Base-by-base conservation (phyloP, 2,113 vertebrate species). In the Sciurus niger region DNA sequence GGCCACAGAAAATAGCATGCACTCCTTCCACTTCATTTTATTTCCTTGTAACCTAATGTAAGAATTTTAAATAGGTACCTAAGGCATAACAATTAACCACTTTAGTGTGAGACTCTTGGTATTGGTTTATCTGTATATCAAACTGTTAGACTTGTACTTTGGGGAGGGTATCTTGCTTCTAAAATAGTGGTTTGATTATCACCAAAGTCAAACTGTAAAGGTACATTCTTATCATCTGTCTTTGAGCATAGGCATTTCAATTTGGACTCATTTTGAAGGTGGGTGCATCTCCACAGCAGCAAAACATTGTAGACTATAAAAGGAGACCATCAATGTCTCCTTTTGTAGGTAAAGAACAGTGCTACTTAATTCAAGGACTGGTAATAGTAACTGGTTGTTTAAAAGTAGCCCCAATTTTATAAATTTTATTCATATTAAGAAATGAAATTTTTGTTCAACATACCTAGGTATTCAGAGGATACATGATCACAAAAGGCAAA, bases 381-480 rank as follows among this genome's bases (percentile, higher is more conserved):
- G 2, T 63, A 67, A 37, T 51, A 72, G 13, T 20, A 84, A 9
- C 58, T 55, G 14, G 8, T 74, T 82, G 16, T 63, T 17, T 72
- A 22, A 74, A 93, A 43, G 2, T 82, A 17, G 10, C 40, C 18
- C 5, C 17, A 4, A n/a, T 37, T 89, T 65, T 24, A 34, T 87
- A 30, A 82, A 77, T 74, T 93, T 65, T 87, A 43, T 11, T 93
- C 32, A 43, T 74, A 40, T 90, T 11, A 73, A 82, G 92, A 95
- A 74, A 6, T 16, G 11, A 40, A 46, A 14, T 12, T 58, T 83
- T 90, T 72, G 40, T 51, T 67, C 53, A 51, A 48, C 2, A 16
- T 25, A 60, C 12, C n/a, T 30, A n/a, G 17, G 22, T 72, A 60
- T 25, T 84, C 53, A 78, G 60, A 76, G n/a, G n/a, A 74, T 6